A percentile compares a stretch with the other conserved stretches of the same genome.
Evolutionary conservation across 2,797 vertebrate genomes (phyloP).

Genomic region (Pseudomugil gertrudae): DNA sequence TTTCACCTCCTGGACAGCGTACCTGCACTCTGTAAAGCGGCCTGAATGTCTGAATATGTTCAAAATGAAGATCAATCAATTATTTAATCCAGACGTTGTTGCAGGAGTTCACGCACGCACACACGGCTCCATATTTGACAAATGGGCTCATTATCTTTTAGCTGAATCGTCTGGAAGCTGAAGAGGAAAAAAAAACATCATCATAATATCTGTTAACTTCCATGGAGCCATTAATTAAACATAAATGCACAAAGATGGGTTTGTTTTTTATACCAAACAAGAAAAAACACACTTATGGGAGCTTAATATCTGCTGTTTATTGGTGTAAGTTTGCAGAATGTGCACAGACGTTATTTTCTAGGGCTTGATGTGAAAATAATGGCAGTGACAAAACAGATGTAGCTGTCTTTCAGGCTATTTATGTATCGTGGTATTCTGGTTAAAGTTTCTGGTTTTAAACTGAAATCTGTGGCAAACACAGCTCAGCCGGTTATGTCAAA

Average conservation of each 20-base stretch:
- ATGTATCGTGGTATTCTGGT: no score
- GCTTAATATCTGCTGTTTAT: background rate
- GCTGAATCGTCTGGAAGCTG: constrained; percentile 27
- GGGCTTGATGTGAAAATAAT: background rate
- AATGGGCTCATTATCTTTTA: constrained; percentile 69
- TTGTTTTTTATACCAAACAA: constrained; percentile 26
- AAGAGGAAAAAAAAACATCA: constrained; percentile 25
- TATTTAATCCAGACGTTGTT: constrained; percentile 44
- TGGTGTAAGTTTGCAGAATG: background rate
- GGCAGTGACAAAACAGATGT: background rate
- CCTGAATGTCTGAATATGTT: constrained; percentile 55
- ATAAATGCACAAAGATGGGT: constrained; percentile 15
- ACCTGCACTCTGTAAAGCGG: constrained; percentile 2
- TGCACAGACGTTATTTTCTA: background rate
- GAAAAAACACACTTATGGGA: background rate
- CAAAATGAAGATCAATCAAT: constrained; percentile 50
- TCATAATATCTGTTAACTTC: constrained; percentile 45
- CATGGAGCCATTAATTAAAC: constrained; percentile 29
- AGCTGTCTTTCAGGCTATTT: background rate
- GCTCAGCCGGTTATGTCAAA: background rate
- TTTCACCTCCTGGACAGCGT: constrained; percentile 6
- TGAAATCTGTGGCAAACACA: background rate
- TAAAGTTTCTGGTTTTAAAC: no score
- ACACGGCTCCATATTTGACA: constrained; percentile 53
- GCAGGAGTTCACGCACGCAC: constrained; percentile 36